Percentiles rank a stretch among this genome's conserved stretches.
Conservation (phyloP, 92 coral and sea anemone species). For the Palythoa grandis region DNA sequence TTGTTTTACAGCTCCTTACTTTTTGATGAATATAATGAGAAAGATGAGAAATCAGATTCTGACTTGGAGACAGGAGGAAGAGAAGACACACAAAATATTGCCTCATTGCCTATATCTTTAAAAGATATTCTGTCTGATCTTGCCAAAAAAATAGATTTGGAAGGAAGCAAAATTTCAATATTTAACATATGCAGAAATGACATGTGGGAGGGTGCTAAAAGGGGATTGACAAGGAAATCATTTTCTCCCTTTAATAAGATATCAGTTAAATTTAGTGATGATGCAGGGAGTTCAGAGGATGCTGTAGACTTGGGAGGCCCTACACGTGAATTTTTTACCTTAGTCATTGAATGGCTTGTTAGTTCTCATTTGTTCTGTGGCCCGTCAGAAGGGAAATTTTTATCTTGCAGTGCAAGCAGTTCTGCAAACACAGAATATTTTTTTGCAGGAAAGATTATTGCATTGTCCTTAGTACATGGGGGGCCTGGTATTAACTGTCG, state of each 20-base stretch:
- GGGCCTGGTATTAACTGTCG: slow-evolving; percentile 67
- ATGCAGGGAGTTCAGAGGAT: slow-evolving; percentile 64
- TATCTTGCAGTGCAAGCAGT: slow-evolving; percentile 47
- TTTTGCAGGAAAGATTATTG: slow-evolving; percentile 69
- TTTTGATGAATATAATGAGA: not conserved
- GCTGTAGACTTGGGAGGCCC: slow-evolving; percentile 76
- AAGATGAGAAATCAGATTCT: not conserved
- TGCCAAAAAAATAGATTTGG: not conserved
- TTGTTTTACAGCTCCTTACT: not conserved
- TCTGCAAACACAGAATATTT: slow-evolving; percentile 57
- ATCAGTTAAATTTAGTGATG: slow-evolving; percentile 65
- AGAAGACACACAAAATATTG: not conserved
- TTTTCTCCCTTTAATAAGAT: slow-evolving; percentile 60
- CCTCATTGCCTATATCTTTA: not conserved
- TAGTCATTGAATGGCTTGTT: not conserved
- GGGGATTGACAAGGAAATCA: slow-evolving; percentile 62
- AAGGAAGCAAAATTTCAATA: slow-evolving; percentile 38
- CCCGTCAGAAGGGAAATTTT: not conserved
- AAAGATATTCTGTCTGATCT: not conserved
- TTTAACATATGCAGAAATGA: slow-evolving; percentile 58
- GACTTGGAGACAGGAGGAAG: slow-evolving; percentile 2
- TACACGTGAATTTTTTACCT: slow-evolving; percentile 61
- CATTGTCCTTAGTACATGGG: slow-evolving; percentile 76
- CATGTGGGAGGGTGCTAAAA: slow-evolving; percentile 66
- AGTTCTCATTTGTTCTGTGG: slow-evolving; percentile 1